Base-by-base conservation (phyloP, 2,797 vertebrate species). In the Toxotes lorentzi region DNA sequence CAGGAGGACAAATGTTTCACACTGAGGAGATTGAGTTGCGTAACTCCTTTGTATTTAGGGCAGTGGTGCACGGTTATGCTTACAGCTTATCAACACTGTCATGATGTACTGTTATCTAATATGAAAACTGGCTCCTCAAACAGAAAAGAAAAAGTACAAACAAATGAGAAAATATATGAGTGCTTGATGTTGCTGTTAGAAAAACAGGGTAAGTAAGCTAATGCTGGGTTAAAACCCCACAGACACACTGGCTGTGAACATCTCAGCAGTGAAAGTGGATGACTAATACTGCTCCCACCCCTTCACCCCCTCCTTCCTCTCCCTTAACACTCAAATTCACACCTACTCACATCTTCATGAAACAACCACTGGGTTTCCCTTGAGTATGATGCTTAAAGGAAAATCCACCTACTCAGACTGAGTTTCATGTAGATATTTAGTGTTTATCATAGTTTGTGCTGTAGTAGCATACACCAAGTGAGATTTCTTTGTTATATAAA, bases 261-360 rank as follows among this genome's bases (percentile, higher is more conserved):
- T 72, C 67, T 73, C 73, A 79, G 82, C 78, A 62, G 67, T 78
- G 57, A 60, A 50, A 80, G 81, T 60, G 73, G 78, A 90, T 91
- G 90, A 91, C 88, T 90, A 90, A 91, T 81, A 47, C 86, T 35
- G 53, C 87, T 63, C 86, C 77, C 59, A 59, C 79, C 51, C 16
- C n/a, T n/a, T 24, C 24, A 48, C 61, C 24, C 54, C 35, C 53
- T 57, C n/a, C 65, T 63, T 16, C 58, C 56, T 66, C 64, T 19
- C 70, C 69, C 35, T 59, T 19, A 54, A 57, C 72, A 45, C 68
- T 19, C 74, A 60, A 65, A 66, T 16, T 38, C 69, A 70, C 79
- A 81, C 70, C 27, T 60, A 81, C 81, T 72, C 64, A 54, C 47
- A 58, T 47, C 64, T 38, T 48, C 75, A 64, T 2, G 17, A 41